Base-by-base conservation (phyloP, 2,888 invertebrate species). In the Drosophila mulleri region DNA sequence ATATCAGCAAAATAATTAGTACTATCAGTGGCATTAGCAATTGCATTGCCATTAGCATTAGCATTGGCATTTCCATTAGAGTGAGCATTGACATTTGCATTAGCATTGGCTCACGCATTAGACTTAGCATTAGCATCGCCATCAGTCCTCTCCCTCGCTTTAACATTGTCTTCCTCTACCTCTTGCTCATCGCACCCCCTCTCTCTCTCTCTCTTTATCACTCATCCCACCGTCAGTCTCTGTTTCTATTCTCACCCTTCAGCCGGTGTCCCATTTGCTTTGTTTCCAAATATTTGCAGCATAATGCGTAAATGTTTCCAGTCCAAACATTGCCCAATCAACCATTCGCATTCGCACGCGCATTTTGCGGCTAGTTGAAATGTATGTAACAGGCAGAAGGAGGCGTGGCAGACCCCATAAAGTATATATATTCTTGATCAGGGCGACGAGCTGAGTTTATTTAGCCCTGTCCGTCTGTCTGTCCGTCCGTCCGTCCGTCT, bases 291-390 rank as follows among this genome's bases (percentile, higher is more conserved):
- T 59, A 59, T 59, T 59, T 59, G 39, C 59, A 23, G 59, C 59
- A 59, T 59, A 59, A 59, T 48, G 59, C 59, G 59, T 47, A 59
- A 59, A 59, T 59, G 59, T 59, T 48, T 48, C 11, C 48, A 48
- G 29, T 48, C 29, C 48, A 39, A 59, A 59, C 29, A 59, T 50
- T 50, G 50, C 3, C 57, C 53, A 54, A 57, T 44, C 35, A 32
- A 29, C 42, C 56, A 20, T 7, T 16, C 26, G 9, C 37, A 58
- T 45, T 37, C 26, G 11, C 32, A 23, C 18, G 2, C 35, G 12
- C 45, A 58, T 37, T 58, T 20, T 8, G 52, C 32, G 32, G 44
- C 58, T 37, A 37, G 45, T 45, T n/a, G n/a, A n/a, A n/a, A n/a
- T n/a, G n/a, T n/a, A n/a, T n/a, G n/a, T n/a, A n/a, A n/a, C n/a